Conservation (phyloP, 2,113 vertebrate species). For the Scomber scombrus region DNA sequence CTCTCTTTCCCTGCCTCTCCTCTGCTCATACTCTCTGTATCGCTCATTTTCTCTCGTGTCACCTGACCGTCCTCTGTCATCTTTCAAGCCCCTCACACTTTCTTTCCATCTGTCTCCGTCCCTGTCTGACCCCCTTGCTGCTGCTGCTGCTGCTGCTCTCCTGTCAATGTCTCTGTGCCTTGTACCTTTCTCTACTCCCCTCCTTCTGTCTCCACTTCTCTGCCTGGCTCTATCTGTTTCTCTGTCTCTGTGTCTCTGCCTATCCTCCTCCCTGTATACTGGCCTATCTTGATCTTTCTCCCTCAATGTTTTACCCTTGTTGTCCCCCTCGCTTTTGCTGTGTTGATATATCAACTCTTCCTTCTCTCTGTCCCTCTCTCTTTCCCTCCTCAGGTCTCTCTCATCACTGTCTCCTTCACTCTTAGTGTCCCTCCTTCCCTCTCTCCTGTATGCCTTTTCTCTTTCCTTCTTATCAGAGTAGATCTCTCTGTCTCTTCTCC, state of each 20-base stretch:
- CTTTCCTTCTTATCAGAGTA: conserved; percentile 54
- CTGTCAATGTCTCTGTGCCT: conserved; percentile 25
- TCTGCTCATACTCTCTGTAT: conserved; percentile 30
- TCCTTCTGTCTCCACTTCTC: conserved; percentile 27
- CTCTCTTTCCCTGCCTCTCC: conserved; percentile 43
- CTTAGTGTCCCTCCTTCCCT: conserved; percentile 64
- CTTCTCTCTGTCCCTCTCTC: conserved; percentile 35
- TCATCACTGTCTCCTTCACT: conserved; percentile 80
- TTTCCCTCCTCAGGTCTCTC: conserved; percentile 61
- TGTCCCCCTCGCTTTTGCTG: conserved; percentile 77
- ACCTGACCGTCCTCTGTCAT: conserved; percentile 4
- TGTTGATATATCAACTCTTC: conserved; percentile 52
- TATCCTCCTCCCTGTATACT: conserved; percentile 36
- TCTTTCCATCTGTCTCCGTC: conserved; percentile 26
- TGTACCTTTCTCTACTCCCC: conserved; percentile 32
- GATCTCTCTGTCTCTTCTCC: conserved; percentile 51
- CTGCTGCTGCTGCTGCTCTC: neutral
- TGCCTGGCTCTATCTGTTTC: conserved; percentile 28
- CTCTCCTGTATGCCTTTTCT: conserved; percentile 46
- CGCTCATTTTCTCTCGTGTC: conserved; percentile 43
- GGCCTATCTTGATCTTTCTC: conserved; percentile 47
- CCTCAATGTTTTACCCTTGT: conserved; percentile 23
- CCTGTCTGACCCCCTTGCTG: conserved; percentile 2
- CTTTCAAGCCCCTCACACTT: conserved; percentile 9
- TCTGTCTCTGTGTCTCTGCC: conserved; percentile 40